Base-by-base conservation (phyloP, 1,140 invertebrate species). In the Prorops nasuta region DNA sequence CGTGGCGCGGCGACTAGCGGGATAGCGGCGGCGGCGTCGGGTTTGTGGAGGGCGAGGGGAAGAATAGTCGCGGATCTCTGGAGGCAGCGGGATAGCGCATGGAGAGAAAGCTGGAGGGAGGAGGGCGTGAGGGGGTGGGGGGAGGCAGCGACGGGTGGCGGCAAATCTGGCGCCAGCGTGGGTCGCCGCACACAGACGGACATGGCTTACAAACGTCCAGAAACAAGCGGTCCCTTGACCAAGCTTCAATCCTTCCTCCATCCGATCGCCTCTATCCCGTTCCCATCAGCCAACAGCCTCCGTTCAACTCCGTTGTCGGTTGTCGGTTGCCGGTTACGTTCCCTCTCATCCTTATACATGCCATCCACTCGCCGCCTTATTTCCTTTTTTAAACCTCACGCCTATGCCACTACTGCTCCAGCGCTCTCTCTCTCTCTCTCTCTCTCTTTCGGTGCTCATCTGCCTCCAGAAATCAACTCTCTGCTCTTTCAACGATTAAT, bases 121-220 rank as follows among this genome's bases (percentile, higher is more conserved):
- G 58, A 34, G 32, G 21, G 34, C 32, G 28, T 42, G 36, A 43
- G 48, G 40, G 48, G 34, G 45, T 41, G 49, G 17, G 44, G 58
- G 49, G 40, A 54, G 56, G 64, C 64, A n/a, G 49, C 54, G 59
- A 63, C 52, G 51, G 60, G 64, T 50, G 58, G 63, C 66, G 62
- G 60, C 65, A n/a, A n/a, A n/a, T n/a, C n/a, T n/a, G 72, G 72
- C 72, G 72, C 72, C 72, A 71, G 71, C 68, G 72, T 74, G 69
- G 69, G 69, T 71, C 69, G 72, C 50, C 52, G 54, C 49, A n/a
- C n/a, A 54, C 50, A 60, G 47, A 60, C 46, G 37, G 15, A n/a
- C 7, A 15, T 47, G 42, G 53, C 51, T 10, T 10, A 10, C 24
- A 10, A 28, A 10, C 4, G 24, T 28, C 24, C 4, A 10, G 10